Evolutionary conservation across 2,113 vertebrate genomes (phyloP).

Genomic region (Beaufortia kweichowensis): DNA sequence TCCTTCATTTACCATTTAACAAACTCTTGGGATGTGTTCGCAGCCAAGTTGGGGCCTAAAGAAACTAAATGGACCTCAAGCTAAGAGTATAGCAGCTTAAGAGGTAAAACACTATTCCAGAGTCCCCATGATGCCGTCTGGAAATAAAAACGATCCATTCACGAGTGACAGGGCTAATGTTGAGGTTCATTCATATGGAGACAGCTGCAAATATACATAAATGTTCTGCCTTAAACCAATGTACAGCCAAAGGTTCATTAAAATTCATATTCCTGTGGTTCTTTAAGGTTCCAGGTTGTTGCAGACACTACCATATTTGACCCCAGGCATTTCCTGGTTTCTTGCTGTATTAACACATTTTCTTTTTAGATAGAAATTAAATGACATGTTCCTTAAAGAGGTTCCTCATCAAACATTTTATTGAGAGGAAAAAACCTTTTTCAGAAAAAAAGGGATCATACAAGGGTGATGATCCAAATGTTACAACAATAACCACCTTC

Average conservation of each 20-base stretch:
- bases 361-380: slow-evolving; percentile 20
- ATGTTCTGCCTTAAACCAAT: slow-evolving; percentile 2
- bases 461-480: not conserved
- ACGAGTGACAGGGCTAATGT: slow-evolving; percentile 28
- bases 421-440: not conserved
- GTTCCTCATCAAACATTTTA: slow-evolving; percentile 11
- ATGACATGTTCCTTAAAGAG: slow-evolving; percentile 30
- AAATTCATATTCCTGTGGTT: slow-evolving; percentile 43
- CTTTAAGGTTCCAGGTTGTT: slow-evolving; percentile 26
- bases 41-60: slow-evolving; percentile 45
- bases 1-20: slow-evolving; percentile 39
- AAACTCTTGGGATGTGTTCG: slow-evolving; percentile 39
- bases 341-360: slow-evolving; percentile 26
- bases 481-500: not conserved
- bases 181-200: slow-evolving; percentile 20
- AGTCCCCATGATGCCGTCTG: slow-evolving; percentile 4
- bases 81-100: slow-evolving; percentile 32
- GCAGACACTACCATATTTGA: slow-evolving; percentile 31
- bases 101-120: slow-evolving; percentile 41
- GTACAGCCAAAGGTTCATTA: not conserved
- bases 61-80: slow-evolving; percentile 20
- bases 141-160: slow-evolving; percentile 41
- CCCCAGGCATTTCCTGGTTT: slow-evolving; percentile 26
- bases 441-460: not conserved
- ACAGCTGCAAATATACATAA: slow-evolving; percentile 39